A percentile compares a stretch with the other conserved stretches of the same genome.
Conservation (phyloP, 2,113 vertebrate species). For the Tenrec ecaudatus region DNA sequence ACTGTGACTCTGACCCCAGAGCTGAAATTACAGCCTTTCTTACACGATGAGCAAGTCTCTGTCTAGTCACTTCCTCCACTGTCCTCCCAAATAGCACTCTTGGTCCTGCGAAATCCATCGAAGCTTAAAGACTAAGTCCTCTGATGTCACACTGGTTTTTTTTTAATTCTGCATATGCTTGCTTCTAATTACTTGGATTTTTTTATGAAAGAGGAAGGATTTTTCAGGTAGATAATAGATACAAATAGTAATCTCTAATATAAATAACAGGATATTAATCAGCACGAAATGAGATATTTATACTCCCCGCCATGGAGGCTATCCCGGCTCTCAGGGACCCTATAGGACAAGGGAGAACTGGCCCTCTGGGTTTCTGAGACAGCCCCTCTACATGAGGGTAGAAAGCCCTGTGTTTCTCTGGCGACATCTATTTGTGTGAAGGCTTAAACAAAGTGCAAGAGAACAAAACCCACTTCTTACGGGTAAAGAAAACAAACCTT, state of each 20-base stretch:
- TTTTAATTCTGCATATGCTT: not conserved
- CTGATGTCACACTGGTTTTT: not conserved
- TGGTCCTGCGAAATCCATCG: not conserved
- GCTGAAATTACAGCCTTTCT: conserved; percentile 44
- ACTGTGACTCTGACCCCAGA: not conserved
- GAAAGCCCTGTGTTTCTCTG: no score
- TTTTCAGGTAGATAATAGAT: conserved; percentile 8
- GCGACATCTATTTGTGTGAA: not conserved
- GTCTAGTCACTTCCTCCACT: not conserved
- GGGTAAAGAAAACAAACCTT: conserved; percentile 34
- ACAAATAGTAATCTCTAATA: not conserved
- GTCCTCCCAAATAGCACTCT: not conserved
- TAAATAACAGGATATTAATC: not conserved
- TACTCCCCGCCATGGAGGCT: not conserved
- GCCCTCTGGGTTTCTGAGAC: no score
- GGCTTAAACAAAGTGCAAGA: not conserved
- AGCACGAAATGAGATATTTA: not conserved
- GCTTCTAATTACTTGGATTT: not conserved
- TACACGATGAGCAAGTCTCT: conserved; percentile 15
- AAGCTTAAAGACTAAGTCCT: conserved; percentile 10
- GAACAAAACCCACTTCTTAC: not conserved
- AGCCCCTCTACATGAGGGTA: no score
- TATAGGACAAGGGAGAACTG: no score
- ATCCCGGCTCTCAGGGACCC: no score
- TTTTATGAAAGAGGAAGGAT: not conserved